phyloP scores from a whole-genome alignment of 1,140 invertebrate species.

The Rhagoletis pomonella region DNA sequence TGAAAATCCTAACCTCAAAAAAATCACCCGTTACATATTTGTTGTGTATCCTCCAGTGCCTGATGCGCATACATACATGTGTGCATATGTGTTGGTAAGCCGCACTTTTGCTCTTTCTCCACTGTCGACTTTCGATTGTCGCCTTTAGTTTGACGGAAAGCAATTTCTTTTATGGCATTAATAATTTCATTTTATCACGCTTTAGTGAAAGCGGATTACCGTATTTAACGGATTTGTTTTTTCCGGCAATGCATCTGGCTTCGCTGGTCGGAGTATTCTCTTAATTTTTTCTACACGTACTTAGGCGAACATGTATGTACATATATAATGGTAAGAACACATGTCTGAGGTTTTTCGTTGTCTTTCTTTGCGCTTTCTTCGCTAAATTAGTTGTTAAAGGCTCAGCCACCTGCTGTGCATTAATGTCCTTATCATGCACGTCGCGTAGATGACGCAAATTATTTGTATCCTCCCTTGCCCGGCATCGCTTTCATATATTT shows the following conservation, averaged over 20 bases:
- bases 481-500: not conserved
- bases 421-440: slow-evolving; percentile 26
- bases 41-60: no score
- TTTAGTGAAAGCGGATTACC: slow-evolving; percentile 41
- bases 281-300: not conserved
- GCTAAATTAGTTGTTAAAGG: not conserved
- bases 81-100: not conserved
- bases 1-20: no score
- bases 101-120: not conserved
- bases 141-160: not conserved
- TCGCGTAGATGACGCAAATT: not conserved
- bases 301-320: not conserved
- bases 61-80: no score
- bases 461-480: not conserved
- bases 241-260: no score
- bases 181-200: slow-evolving; percentile 41
- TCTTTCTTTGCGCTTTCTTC: not conserved
- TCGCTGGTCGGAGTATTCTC: not conserved
- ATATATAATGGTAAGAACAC: not conserved
- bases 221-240: slow-evolving; percentile 15
- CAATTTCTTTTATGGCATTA: slow-evolving; percentile 41
- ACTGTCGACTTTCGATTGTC: not conserved
- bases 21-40: no score
- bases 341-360: not conserved
- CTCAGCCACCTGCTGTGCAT: slow-evolving; percentile 20